Evolutionary conservation across 2,113 vertebrate genomes (phyloP), one percentile per base, ranked within the genome.

Genomic region (Cranoglanis bouderius): DNA sequence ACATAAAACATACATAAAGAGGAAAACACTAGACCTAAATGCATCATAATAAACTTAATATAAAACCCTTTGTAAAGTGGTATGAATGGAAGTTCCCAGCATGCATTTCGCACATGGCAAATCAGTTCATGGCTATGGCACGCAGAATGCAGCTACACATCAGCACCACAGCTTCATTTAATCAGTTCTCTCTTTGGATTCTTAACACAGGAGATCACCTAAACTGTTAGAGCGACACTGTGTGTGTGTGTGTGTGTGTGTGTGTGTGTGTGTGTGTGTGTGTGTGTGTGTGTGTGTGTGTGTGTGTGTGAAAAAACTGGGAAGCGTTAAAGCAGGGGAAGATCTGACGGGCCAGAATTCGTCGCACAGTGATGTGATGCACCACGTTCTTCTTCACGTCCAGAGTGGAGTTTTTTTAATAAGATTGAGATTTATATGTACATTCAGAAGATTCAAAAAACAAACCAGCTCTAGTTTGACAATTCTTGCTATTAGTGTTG

Each of bases 131-230:
- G 90, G 78, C 85, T 92, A 57, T 92, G 86, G 87, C 92, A 92
- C 92, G 87, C 90, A 51, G 74, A 84, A 61, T 26, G 83, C 12
- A 63, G 72, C 38, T 85, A 49, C 29, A 29, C 29, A 32, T 74
- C 19, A 40, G 32, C 55, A 59, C 85, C 40, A 75, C 21, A 87
- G 90, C 88, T 93, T 85, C 92, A 91, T 90, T 89, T 95, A 91
- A 94, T 92, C 91, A 86, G 93, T 91, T 93, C 87, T 89, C 87
- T 92, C 89, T 65, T 88, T 92, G 92, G 93, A 94, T 90, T 93
- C 92, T 92, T 94, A 92, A 95, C 93, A 94, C 96, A 96, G 96
- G 96, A 92, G 85, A 75, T 93, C 90, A 94, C 94, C 94, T 95
- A 95, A 94, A 92, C 91, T 90, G 87, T 93, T 93, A 95, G 91